A percentile compares a stretch with the other conserved stretches of the same genome.
Conservation (phyloP, 2,888 invertebrate genomes). For the Fissipunctia ypsillon region DNA sequence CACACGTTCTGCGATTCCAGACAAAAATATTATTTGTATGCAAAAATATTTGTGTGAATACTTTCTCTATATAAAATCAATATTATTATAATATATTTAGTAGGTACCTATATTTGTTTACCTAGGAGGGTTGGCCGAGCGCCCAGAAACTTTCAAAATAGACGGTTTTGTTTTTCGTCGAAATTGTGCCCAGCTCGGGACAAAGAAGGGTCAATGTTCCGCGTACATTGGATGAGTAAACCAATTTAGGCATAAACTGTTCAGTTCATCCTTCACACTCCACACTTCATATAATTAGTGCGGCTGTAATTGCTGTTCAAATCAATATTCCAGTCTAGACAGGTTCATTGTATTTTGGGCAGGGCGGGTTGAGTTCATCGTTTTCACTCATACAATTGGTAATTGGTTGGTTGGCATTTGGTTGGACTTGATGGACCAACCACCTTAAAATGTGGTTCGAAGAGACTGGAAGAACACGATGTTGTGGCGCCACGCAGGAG, state of each 20-base stretch:
- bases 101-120: slow-evolving; percentile 14
- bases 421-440: background rate
- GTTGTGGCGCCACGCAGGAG: background rate
- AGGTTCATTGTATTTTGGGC: slow-evolving; percentile 21
- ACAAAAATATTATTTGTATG: slow-evolving; percentile 14
- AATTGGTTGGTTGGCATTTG: no score
- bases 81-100: no score
- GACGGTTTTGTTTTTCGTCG: slow-evolving; percentile 35
- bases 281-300: slow-evolving; percentile 55
- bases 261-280: slow-evolving; percentile 47
- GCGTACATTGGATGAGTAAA: slow-evolving; percentile 60
- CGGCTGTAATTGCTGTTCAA: slow-evolving; percentile 50
- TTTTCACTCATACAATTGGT: background rate
- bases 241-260: slow-evolving; percentile 51
- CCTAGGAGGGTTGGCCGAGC: slow-evolving; percentile 31
- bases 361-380: background rate
- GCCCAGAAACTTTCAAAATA: slow-evolving; percentile 39
- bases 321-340: slow-evolving; percentile 67
- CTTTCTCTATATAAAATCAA: slow-evolving; percentile 9
- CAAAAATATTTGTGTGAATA: slow-evolving; percentile 1
- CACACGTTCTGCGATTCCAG: background rate
- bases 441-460: background rate
- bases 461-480: background rate
- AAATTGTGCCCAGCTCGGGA: slow-evolving; percentile 25
- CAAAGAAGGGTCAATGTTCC: slow-evolving; percentile 61